Conservation (phyloP, 2,113 vertebrate species). For the Dendrocopos noguchii region DNA sequence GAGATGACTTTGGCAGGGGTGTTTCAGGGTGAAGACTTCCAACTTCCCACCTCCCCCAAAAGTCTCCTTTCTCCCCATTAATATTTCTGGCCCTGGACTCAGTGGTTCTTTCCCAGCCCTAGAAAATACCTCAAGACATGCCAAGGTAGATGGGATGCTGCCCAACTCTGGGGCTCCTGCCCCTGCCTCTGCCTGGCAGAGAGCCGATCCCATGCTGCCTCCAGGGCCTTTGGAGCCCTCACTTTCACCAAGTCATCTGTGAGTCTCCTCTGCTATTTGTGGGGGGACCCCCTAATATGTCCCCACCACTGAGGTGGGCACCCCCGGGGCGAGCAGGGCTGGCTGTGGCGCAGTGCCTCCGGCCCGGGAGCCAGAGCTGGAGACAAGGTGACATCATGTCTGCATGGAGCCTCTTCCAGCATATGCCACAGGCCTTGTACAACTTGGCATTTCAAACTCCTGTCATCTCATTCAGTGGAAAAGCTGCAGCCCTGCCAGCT, state of each 20-base stretch:
- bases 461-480: neutral
- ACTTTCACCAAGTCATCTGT: neutral
- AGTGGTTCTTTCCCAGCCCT: neutral
- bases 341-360: accelerated
- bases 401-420: neutral
- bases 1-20: neutral
- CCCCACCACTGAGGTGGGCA: accelerated
- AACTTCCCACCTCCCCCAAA: neutral
- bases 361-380: accelerated
- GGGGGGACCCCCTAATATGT: accelerated
- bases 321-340: neutral
- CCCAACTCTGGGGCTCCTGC: accelerated
- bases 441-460: neutral
- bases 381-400: neutral
- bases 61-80: neutral
- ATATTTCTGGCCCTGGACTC: neutral
- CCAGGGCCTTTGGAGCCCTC: neutral
- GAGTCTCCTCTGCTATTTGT: neutral
- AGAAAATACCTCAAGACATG: neutral
- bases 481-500: neutral
- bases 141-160: neutral
- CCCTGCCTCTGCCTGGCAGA: neutral
- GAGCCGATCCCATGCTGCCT: neutral
- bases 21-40: neutral
- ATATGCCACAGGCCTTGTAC: neutral